Percentiles rank a stretch among this genome's conserved stretches.
Evolutionary conservation across 2,797 vertebrate species (phyloP).

Genomic region (Protonibea diacanthus): DNA sequence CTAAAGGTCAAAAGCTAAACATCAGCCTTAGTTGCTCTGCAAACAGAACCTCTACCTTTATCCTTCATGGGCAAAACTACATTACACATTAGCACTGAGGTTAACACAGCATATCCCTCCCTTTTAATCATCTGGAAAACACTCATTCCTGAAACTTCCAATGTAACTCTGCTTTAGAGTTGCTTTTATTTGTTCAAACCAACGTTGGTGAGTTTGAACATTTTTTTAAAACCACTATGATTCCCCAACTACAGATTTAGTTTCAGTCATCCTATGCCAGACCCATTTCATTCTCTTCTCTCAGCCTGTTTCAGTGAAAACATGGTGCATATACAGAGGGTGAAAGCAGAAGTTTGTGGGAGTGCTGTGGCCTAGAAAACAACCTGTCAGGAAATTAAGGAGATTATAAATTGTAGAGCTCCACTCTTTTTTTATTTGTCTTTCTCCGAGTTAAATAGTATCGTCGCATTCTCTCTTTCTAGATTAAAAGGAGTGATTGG

Average conservation of each 20-base stretch:
- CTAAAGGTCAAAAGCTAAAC: constrained; percentile 33
- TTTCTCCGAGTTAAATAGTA: constrained; percentile 24
- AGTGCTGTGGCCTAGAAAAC: constrained; percentile 33
- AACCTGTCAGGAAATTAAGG: constrained; percentile 40
- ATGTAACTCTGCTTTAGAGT: background rate
- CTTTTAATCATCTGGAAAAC: background rate
- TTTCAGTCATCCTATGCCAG: constrained; percentile 12
- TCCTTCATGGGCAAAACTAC: background rate
- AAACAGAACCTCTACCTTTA: background rate
- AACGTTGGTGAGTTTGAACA: constrained; percentile 10
- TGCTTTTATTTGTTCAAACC: background rate
- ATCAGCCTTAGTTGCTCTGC: background rate
- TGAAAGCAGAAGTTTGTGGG: constrained; percentile 26
- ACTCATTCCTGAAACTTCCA: background rate
- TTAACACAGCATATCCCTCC: background rate
- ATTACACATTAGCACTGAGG: background rate
- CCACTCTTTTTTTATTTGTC: constrained; percentile 23
- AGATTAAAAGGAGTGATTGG: constrained; percentile 59
- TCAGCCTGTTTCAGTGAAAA: constrained; percentile 9
- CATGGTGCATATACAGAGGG: constrained; percentile 10
- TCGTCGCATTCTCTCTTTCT: constrained; percentile 53
- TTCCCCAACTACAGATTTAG: constrained; percentile 9
- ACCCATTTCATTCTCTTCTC: background rate
- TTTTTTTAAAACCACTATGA: constrained; percentile 29
- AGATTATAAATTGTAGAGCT: constrained; percentile 33